Evolutionary conservation across 2,888 invertebrate genomes (phyloP), one percentile per base, ranked within the genome.

Genomic region (Drosophila parthenogenetica): DNA sequence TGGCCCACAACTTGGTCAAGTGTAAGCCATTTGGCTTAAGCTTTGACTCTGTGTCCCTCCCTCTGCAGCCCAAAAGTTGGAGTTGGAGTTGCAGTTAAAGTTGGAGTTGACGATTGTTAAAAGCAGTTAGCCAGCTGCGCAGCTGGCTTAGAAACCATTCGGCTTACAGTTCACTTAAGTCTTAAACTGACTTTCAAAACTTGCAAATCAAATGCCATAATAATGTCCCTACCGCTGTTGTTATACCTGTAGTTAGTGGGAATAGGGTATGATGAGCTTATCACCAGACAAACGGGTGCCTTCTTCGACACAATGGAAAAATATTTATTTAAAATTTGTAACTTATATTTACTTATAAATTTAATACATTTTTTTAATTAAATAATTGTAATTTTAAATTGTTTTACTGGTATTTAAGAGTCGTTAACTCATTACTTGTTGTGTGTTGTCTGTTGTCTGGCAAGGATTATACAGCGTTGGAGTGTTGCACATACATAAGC

Each of bases 1-100:
- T 79, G 66, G 42, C 59, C 66, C 59, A 53, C 32, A 75, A 73
- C 55, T 76, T 87, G 87, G 85, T 77, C 88, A 82, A 87, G 75
- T 82, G 74, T 79, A 85, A 87, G 88, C 79, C 77, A 48, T 45
- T 29, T 53, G 70, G 72, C 84, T 81, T 87, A 75, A 59, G 57
- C 48, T 50, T 25, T 22, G 32, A 29, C 43, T 29, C 29, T 29
- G 7, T 29, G n/a, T 7, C 42, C 8, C 25, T 5, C 25, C 7
- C 46, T 16, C 25, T 29, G 29, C 8, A 29, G 29, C 16, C 32
- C 25, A 58, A 37, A 62, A 69, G 69, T 29, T 29, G 8, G 66
- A 81, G 79, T 79, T 77, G 49, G 51, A 43, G 11, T 45, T 58
- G 67, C 64, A 78, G 79, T 78, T 77, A 45, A 66, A 78, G 79